These are phyloP conservation scores for Catajapyx aquilonaris DNA, from an alignment of 1,140 invertebrate species.

Conservation along the genomic window DNA sequence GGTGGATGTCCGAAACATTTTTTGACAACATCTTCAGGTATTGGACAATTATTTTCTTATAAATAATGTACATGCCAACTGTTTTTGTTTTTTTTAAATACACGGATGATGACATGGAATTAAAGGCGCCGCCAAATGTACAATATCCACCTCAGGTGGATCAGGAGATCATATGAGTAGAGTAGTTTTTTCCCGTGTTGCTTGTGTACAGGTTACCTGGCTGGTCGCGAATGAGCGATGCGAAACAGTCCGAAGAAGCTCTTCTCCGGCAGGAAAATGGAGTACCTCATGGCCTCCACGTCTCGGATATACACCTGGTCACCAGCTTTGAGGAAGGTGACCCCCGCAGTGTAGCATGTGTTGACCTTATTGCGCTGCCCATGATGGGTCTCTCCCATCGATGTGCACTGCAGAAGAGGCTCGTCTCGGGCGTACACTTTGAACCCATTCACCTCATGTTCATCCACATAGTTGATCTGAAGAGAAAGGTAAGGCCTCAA, in stretches of 20 bases:
- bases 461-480: constrained; percentile 37
- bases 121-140: no score
- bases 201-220: no score
- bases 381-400: constrained; percentile 23
- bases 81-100: no score
- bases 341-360: constrained; percentile 47
- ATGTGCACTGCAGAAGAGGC: constrained; percentile 32
- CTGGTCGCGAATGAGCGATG: no score
- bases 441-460: constrained; percentile 38
- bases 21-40: no score
- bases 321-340: constrained; percentile 32
- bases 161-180: no score
- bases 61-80: no score
- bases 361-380: constrained; percentile 19
- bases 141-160: no score
- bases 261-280: constrained; percentile 44
- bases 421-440: constrained; percentile 24
- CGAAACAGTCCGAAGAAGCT: constrained; percentile 46
- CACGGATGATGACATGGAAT: no score
- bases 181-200: no score
- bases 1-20: no score
- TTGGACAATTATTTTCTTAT: no score
- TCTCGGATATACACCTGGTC: constrained; percentile 43
- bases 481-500: constrained; percentile 3
- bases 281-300: constrained; percentile 38